These are phyloP conservation scores for Creontiades dilutus DNA, from an alignment of 2,888 invertebrate genomes.

Conservation along the genomic window DNA sequence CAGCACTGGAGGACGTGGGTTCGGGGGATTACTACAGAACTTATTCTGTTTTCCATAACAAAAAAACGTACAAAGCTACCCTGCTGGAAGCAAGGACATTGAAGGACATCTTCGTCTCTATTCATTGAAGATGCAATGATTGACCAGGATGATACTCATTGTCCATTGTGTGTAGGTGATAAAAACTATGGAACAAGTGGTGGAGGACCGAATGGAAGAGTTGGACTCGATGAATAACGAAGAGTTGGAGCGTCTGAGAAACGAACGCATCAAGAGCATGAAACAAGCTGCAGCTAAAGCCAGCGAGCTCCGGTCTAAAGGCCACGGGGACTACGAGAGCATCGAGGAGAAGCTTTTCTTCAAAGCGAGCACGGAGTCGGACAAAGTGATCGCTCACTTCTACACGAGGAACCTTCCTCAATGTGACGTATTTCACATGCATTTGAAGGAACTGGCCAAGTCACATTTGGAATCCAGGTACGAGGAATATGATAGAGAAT, in stretches of 20 bases:
- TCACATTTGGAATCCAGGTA: slow-evolving; percentile 47
- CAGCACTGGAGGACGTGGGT: too few species aligned
- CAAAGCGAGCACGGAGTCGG: slow-evolving; percentile 57
- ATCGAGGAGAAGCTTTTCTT: slow-evolving; percentile 59
- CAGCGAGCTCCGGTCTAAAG: slow-evolving; percentile 44
- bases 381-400: slow-evolving; percentile 50
- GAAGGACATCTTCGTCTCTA: too few species aligned
- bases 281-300: slow-evolving; percentile 22
- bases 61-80: too few species aligned
- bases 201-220: slow-evolving; percentile 47
- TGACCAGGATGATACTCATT: too few species aligned
- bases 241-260: slow-evolving; percentile 34
- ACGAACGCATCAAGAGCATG: slow-evolving; percentile 42
- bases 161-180: background rate
- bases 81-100: too few species aligned
- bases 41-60: too few species aligned
- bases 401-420: slow-evolving; percentile 31
- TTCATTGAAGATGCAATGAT: too few species aligned
- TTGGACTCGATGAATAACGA: slow-evolving; percentile 21
- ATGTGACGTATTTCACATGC: slow-evolving; percentile 50
- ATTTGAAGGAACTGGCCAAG: slow-evolving; percentile 35
- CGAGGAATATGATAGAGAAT: too few species aligned
- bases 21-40: too few species aligned
- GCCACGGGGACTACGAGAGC: slow-evolving; percentile 41
- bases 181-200: slow-evolving; percentile 36